phyloP scores from a whole-genome alignment of 2,888 invertebrate genomes.

The Leucophenga maculata region DNA sequence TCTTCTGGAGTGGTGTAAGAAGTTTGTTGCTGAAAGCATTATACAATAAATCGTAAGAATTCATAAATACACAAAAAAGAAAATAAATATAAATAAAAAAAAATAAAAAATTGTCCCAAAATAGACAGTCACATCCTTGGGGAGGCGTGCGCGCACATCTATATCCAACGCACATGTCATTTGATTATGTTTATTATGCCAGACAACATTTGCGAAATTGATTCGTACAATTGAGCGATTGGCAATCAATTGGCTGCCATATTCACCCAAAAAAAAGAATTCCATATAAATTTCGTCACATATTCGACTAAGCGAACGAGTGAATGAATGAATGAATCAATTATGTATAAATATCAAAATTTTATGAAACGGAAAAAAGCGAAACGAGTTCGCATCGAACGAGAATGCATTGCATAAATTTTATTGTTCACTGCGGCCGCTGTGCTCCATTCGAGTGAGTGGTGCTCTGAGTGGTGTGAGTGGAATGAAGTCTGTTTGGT shows the following conservation, averaged over 20 bases:
- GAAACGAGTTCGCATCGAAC: neutral
- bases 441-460: conserved; percentile 3
- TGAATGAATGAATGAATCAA: conserved; percentile 46
- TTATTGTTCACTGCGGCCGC: neutral
- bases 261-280: conserved; percentile 20
- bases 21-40: too few species aligned
- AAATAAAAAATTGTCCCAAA: neutral
- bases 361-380: conserved; percentile 23
- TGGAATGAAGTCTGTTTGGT: neutral
- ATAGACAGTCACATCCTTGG: too few species aligned
- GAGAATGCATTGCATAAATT: conserved; percentile 20
- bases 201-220: conserved; percentile 49
- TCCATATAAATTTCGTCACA: too few species aligned
- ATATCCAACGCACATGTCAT: too few species aligned
- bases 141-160: too few species aligned
- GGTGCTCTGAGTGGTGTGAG: neutral
- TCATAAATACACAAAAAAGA: too few species aligned
- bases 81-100: neutral
- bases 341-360: conserved; percentile 37
- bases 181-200: conserved; percentile 23
- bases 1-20: too few species aligned
- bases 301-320: neutral
- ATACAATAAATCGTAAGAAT: neutral
- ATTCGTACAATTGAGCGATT: conserved; percentile 58
- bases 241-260: conserved; percentile 25